Evolutionary conservation across 2,797 vertebrate genomes (phyloP), one percentile per base, ranked within the genome.

Genomic region (Pangasius sanitwongsei): DNA sequence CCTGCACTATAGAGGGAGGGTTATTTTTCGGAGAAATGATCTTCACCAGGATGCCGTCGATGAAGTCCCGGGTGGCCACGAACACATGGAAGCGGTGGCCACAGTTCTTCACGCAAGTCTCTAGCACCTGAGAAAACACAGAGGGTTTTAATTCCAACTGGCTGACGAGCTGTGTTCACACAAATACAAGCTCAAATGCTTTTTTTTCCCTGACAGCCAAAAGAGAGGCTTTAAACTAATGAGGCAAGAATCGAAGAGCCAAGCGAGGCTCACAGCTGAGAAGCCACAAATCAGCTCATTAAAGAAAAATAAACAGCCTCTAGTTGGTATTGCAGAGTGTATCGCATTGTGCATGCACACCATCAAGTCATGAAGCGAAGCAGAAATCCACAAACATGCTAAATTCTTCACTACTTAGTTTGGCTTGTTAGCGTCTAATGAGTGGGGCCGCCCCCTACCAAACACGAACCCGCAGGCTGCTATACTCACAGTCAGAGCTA

Each of bases 41-140:
- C 95, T 97, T 99, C 91, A 99, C 98, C 94, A 99, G 94, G 59
- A 99, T 96, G 0, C 97, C 97, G 0, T 99, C 99, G 0, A 99
- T 98, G 93, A 99, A 99, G 92, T 99, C 99, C 72, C 98, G 96
- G 93, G 95, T 98, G 89, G 98, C 98, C 90, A 99, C 97, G 0
- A 98, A 97, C 88, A 98, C 90, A 0, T 99, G 99, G 94, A 99
- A 99, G 91, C 99, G 97, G 93, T 99, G 98, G 75, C 99, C 99
- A 3, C 99, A 99, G 96, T 99, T 99, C 95, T 99, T 99, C 92
- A 99, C 98, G 85, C 99, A 99, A 0, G 99, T 99, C 94, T 99
- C 99, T 94, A 99, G 91, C 2, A 99, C 98, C 99, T 99, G 93
- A 57, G 55, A 74, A 69, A 48, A 48, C 18, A 63, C n/a, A 89